Base-by-base conservation (phyloP, 2,888 invertebrate genomes). In the Athrips mouffetella region DNA sequence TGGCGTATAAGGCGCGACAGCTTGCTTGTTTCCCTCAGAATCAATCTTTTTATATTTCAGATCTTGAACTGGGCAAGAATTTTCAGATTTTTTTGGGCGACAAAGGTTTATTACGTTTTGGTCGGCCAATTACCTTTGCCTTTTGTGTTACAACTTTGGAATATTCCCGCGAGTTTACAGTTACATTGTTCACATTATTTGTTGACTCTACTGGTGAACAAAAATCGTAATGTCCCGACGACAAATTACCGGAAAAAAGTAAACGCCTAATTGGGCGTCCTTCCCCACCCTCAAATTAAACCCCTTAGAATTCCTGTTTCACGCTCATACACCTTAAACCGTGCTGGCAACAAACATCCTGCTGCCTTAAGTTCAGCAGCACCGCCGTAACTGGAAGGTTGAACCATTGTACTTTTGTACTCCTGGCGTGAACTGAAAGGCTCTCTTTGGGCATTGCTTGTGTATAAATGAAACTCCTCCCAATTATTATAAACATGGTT, bases 311-410 rank as follows among this genome's bases (percentile, higher is more conserved):
- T 50, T 46, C 50, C 50, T 42, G 46, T 46, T 41, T 50, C 35
- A 50, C 46, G 44, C 30, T 29, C 46, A 47, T 50, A 50, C 47
- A 50, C 47, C 47, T 50, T 40, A 33, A 47, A 50, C 40, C 25
- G 47, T 29, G 47, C 50, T 50, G 45, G 45, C 39, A 39, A 47
- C 47, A 50, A 50, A 44, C 33, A 46, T 46, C 35, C 45, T 51
- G 51, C 51, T 49, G 51, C 51, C 49, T 51, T 51, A 37, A 51
- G 41, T 48, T 51, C 46, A 46, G 51, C 48, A 51, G 51, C 46
- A 46, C 48, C 51, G 48, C 51, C 51, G 46, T 51, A 51, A 49
- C 48, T 48, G 48, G 46, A 23, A 27, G 49, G 46, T 51, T 31
- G 51, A 37, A 46, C 42, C 49, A 49, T 48, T 35, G 46, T 49